Evolutionary conservation across 2,797 vertebrate genomes (phyloP), one percentile per base, ranked within the genome.

Genomic region (Carduelis carduelis): DNA sequence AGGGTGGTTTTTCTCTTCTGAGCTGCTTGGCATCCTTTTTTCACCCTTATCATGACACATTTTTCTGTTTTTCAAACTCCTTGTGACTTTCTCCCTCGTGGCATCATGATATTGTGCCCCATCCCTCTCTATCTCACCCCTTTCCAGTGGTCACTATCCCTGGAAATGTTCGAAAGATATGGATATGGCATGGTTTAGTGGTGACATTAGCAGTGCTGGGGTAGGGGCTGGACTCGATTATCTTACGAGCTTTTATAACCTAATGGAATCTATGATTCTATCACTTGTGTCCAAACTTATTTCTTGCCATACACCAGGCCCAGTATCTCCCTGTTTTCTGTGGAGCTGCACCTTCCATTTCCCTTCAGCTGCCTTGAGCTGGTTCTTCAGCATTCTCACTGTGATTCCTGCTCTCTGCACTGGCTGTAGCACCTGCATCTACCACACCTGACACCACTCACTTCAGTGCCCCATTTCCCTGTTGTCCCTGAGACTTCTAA

Each of bases 311-410:
- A 15, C 4, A 14, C n/a, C 50, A 50, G 70, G 41, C n/a, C 32
- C 2, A 1, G 2, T 23, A 8, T 61, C 23, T 61, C 6, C 28
- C 23, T 65, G 10, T 70, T 61, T 66, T 60, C 53, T 50, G 28
- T 49, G 57, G 26, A 71, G 30, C 14, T 71, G 13, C 27, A 80
- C 56, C 28, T 63, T 46, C 22, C 18, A 28, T 34, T 72, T 34
- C 56, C 34, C 39, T 68, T 32, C 41, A 60, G 3, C 21, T n/a
- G 11, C 34, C 21, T 43, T 50, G 72, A 76, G 30, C 2, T 65
- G 0, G 0, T 63, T 47, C 56, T 52, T 55, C 3, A 1, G 14
- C 3, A 0, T 37, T 30, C 12, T 5, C 16, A 2, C 47, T 7
- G 22, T 8, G 64, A 11, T 21, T 34, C 39, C 43, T 0, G 0